Base-by-base conservation (phyloP, 1,140 invertebrate species). In the Elysia chlorotica region DNA sequence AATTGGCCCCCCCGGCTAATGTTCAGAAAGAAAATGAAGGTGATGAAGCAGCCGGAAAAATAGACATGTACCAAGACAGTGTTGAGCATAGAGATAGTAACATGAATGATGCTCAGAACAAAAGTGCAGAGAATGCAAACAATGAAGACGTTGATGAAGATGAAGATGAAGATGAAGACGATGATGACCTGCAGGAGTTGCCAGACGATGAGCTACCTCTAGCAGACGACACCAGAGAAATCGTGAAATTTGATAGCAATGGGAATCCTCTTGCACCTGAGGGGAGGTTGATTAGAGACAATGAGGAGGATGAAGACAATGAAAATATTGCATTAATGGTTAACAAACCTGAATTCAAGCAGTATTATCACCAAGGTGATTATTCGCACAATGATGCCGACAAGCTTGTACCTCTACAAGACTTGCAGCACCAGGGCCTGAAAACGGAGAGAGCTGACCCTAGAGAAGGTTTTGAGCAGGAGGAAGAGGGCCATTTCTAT, bases 401-500 rank as follows among this genome's bases (percentile, higher is more conserved):
- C 28, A 69, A 19, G n/a, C 66, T 31, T 6, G 53, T 30, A 2
- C 14, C 65, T 28, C 41, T 4, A 35, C n/a, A 31, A 25, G 53
- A 3, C 31, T 28, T 53, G 65, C 2, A 25, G 25, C 56, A 17
- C 56, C 25, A 28, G 25, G 10, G 14, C 56, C 56, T 10, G n/a
- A 28, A 59, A 59, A 6, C 35, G n/a, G 21, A 25, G 21, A 21
- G 28, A 19, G 31, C n/a, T 41, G 37, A 73, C 71, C 28, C 38
- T 59, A 17, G 73, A 33, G 65, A 73, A 65, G 57, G 75, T 41
- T 65, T 28, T 31, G 48, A 73, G 2, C 48, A 65, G 21, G 73
- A 78, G n/a, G 69, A 77, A 36, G 65, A 41, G 19, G 79, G 71
- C 17, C 71, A 76, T 68, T 76, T 71, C 2, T 78, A 78, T 62